Evolutionary conservation across 2,113 vertebrate genomes (phyloP).

Genomic region (Carassius gibelio): DNA sequence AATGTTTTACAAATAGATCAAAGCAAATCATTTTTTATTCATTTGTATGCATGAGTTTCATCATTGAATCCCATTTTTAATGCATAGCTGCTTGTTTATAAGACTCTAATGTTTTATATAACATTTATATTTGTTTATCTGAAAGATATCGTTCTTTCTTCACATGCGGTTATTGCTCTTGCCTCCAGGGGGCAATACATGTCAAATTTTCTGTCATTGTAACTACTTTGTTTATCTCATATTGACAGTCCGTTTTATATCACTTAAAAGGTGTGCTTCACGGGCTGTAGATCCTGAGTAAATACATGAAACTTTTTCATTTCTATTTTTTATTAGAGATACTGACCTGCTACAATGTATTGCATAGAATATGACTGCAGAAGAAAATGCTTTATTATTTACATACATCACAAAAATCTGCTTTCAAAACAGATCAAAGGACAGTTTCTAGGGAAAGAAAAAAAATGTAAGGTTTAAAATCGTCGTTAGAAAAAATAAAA

Average conservation of each 20-base stretch:
- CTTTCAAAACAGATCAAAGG: conserved; percentile 17
- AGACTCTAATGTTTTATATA: neutral
- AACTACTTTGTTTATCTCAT: neutral
- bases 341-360: conserved; percentile 62
- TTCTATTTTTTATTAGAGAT: conserved; percentile 55
- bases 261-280: neutral
- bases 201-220: neutral
- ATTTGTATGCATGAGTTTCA: neutral
- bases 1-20: neutral
- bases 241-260: neutral
- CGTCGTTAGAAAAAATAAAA: neutral
- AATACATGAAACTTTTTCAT: conserved; percentile 14
- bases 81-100: neutral
- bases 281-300: neutral
- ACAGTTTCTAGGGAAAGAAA: neutral
- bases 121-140: neutral
- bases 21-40: neutral
- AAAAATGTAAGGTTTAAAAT: conserved; percentile 14
- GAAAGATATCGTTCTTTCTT: neutral
- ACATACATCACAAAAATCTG: conserved; percentile 44
- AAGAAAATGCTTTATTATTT: conserved; percentile 52
- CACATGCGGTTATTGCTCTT: neutral
- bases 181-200: neutral
- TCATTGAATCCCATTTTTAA: neutral
- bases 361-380: conserved; percentile 62